A percentile compares a stretch with the other conserved stretches of the same genome.
These are phyloP conservation scores for Colinus virginianus DNA, from an alignment of 2,113 vertebrate genomes.

Conservation along the genomic window DNA sequence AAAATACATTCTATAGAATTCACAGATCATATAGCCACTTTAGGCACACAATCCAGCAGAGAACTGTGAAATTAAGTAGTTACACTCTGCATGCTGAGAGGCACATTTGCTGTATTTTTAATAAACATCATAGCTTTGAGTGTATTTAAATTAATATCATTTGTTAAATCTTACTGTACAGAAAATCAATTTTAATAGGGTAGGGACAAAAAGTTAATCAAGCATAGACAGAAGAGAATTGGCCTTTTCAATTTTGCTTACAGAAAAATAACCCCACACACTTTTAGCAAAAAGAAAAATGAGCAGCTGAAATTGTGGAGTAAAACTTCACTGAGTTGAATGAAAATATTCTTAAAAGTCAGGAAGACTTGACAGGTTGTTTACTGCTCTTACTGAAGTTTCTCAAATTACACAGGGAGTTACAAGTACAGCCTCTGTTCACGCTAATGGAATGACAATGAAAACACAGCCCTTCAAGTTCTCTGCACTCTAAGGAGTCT, in stretches of 20 bases:
- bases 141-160: constrained; percentile 63
- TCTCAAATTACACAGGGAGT: constrained; percentile 9
- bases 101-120: constrained; percentile 9
- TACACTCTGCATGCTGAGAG: constrained; percentile 20
- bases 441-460: constrained; percentile 35
- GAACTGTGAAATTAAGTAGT: constrained; percentile 11
- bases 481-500: not conserved
- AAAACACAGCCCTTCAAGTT: constrained; percentile 13
- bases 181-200: constrained; percentile 47
- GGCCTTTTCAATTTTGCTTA: constrained; percentile 35
- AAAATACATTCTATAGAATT: not conserved
- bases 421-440: constrained; percentile 26
- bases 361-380: not conserved
- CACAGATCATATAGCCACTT: not conserved
- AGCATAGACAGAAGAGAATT: constrained; percentile 48
- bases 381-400: constrained; percentile 37
- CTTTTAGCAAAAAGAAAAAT: not conserved
- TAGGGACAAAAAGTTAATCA: constrained; percentile 61
- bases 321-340: not conserved
- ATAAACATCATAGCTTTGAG: constrained; percentile 38
- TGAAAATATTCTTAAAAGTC: constrained; percentile 25
- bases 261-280: not conserved
- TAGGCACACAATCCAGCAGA: not conserved
- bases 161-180: constrained; percentile 41
- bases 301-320: not conserved